Evolutionary conservation across 2,888 invertebrate genomes (phyloP), one percentile per base, ranked within the genome.

Genomic region (Acrobeloides nanus): DNA sequence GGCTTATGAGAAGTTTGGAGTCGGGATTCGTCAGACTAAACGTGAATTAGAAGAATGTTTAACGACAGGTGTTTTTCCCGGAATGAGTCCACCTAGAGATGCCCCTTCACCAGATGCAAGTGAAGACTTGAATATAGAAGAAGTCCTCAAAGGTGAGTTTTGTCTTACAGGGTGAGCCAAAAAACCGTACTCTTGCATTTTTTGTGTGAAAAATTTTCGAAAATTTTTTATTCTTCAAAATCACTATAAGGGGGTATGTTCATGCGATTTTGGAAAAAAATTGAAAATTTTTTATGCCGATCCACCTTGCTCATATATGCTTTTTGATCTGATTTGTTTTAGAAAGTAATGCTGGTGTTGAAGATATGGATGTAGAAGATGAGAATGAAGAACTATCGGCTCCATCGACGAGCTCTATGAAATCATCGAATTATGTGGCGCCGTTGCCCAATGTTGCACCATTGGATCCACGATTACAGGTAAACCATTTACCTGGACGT

Each of bases 361-460:
- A 55, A 17, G 64, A 65, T 38, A 64, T 64, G 64, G 64, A 64
- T 20, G 55, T 65, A 43, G 64, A 58, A 25, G 64, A 59, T 21
- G 64, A 64, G 4, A 59, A 64, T 10, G 43, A 15, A 17, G n/a
- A n/a, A n/a, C n/a, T n/a, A n/a, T n/a, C n/a, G n/a, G n/a, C n/a
- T n/a, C n/a, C n/a, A n/a, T n/a, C n/a, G n/a, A 29, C 25, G 12
- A 46, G 46, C 23, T 46, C 46, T 46, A 27, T 46, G 24, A 53
- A n/a, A n/a, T n/a, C n/a, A n/a, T n/a, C 50, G 6, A 48, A 34
- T 21, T 26, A 32, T 24, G 26, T 31, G 17, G 31, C 32, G n/a
- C 51, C 49, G 4, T 39, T 31, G 31, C 42, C 40, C 17, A 25
- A 35, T 4, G 15, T 25, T 5, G 25, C 41, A 4, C 34, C 15